Conservation (phyloP, 2,797 vertebrate genomes). For the Hemitrygon akajei region DNA sequence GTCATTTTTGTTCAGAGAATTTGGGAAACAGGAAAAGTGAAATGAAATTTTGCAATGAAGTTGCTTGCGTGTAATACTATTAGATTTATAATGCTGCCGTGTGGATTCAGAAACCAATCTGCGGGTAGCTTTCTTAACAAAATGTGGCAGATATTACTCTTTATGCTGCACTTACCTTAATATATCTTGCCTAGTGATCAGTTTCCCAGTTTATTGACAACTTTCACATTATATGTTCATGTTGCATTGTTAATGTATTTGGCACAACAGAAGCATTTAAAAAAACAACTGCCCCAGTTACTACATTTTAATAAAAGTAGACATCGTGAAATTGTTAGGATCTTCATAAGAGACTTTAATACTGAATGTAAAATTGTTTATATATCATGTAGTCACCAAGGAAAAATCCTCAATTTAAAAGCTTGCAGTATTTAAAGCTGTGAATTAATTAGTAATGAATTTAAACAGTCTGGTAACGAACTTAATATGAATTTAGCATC, state of each 20-base stretch:
- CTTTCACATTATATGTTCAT: neutral
- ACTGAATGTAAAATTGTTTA: neutral
- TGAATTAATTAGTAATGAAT: constrained; percentile 1
- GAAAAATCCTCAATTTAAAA: neutral
- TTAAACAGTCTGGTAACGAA: neutral
- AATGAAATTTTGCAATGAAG: neutral
- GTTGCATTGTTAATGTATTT: neutral
- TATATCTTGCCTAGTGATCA: neutral
- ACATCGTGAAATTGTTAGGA: neutral
- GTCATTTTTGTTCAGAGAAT: neutral
- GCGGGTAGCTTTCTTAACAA: neutral
- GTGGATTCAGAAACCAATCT: neutral
- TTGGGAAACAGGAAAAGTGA: neutral
- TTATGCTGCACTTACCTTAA: neutral
- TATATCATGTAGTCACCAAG: neutral
- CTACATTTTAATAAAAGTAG: neutral
- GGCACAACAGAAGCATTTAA: neutral
- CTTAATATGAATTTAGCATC: neutral
- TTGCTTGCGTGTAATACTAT: neutral
- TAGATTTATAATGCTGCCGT: neutral
- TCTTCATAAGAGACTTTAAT: neutral
- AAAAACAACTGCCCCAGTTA: neutral
- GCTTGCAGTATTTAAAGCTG: neutral
- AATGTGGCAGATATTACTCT: neutral
- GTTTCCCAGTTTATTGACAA: neutral